Evolutionary conservation across 2,888 invertebrate species (phyloP).

Genomic region (Sminthurides aquaticus): DNA sequence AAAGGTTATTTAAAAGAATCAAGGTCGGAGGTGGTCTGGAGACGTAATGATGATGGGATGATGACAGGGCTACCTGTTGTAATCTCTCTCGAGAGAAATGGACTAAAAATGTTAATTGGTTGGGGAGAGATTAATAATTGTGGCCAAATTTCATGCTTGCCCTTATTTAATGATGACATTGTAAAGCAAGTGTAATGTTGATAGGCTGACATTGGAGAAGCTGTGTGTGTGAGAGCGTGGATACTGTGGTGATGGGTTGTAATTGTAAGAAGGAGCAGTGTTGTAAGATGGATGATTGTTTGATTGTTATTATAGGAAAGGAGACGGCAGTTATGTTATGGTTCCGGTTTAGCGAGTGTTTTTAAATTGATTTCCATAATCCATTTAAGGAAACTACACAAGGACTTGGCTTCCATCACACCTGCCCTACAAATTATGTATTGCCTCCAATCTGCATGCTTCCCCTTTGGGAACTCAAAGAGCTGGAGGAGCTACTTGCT

Average conservation of each 20-base stretch:
- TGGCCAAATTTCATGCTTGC: not conserved
- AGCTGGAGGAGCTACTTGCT: no score
- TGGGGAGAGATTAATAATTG: not conserved
- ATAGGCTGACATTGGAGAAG: not conserved
- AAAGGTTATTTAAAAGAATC: not conserved
- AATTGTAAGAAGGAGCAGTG: not conserved
- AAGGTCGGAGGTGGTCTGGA: not conserved
- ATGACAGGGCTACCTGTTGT: not conserved
- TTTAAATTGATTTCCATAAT: conserved; percentile 19
- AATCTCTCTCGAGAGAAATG: not conserved
- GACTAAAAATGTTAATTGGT: not conserved
- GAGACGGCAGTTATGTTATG: not conserved
- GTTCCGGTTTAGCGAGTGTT: conserved; percentile 14
- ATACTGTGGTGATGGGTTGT: not conserved
- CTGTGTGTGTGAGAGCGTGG: not conserved
- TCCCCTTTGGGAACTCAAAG: no score
- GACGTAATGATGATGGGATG: not conserved
- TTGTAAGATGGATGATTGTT: not conserved
- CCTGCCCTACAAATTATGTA: conserved; percentile 16
- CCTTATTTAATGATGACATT: not conserved
- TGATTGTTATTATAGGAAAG: not conserved
- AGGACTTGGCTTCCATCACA: conserved; percentile 18
- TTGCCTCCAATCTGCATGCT: no score
- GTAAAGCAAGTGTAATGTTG: not conserved
- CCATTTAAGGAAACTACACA: conserved; percentile 15